These are phyloP conservation scores for Odontocolon sp. DNA, from an alignment of 2,888 invertebrate species.

Conservation along the genomic window DNA sequence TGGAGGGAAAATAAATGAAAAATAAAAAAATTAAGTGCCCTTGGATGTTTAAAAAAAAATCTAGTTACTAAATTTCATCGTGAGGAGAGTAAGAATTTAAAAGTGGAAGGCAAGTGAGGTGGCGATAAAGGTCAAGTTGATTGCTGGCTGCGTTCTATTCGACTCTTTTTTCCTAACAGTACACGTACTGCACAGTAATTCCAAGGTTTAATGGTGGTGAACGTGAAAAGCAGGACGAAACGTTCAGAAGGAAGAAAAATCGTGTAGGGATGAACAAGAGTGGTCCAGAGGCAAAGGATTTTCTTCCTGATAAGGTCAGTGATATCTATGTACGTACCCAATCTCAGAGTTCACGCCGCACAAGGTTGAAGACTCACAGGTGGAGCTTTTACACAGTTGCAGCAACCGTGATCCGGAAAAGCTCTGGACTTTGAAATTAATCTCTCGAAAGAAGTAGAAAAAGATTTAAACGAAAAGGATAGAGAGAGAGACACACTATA, in stretches of 20 bases:
- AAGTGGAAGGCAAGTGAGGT: neutral
- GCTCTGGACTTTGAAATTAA: conserved; percentile 27
- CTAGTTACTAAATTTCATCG: too few relatives aligned
- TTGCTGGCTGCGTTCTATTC: neutral
- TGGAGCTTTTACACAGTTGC: conserved; percentile 1
- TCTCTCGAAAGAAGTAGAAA: neutral
- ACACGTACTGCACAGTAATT: neutral
- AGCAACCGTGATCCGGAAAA: neutral
- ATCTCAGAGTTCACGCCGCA: neutral
- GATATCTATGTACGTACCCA: neutral
- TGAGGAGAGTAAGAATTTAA: neutral
- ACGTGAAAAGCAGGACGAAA: neutral
- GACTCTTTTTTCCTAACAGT: neutral
- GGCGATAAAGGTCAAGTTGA: too few relatives aligned
- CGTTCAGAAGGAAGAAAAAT: conserved; percentile 6
- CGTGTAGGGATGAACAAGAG: neutral
- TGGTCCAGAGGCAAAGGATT: neutral
- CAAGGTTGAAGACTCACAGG: neutral
- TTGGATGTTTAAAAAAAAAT: too few relatives aligned
- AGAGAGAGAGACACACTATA: neutral
- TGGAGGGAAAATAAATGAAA: too few relatives aligned
- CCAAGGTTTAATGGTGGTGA: neutral
- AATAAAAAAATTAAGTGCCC: too few relatives aligned
- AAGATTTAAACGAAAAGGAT: too few relatives aligned
- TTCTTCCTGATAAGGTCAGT: neutral